These are phyloP conservation scores for Harpalus rufipes DNA, from an alignment of 2,888 invertebrate species.

Conservation along the genomic window DNA sequence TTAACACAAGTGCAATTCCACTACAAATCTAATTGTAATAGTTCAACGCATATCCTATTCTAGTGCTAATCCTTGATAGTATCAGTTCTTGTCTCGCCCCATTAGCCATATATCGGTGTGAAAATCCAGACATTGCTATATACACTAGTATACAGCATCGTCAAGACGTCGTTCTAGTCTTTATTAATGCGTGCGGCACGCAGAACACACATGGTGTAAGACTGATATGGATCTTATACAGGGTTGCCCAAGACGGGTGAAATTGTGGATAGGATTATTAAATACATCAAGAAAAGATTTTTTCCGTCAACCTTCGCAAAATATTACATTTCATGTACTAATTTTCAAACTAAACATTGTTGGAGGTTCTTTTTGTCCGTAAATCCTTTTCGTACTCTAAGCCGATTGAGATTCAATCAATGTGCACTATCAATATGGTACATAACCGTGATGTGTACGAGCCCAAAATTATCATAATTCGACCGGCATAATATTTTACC, in stretches of 20 bases:
- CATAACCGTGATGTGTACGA: too few species aligned
- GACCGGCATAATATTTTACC: too few species aligned
- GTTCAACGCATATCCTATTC: not conserved
- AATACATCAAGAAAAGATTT: not conserved
- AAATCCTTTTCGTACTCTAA: too few species aligned
- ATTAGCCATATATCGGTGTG: conserved; percentile 38
- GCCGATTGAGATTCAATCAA: too few species aligned
- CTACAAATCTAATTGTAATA: not conserved
- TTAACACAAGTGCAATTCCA: not conserved
- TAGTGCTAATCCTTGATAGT: not conserved
- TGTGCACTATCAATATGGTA: too few species aligned
- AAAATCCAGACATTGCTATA: conserved; percentile 9
- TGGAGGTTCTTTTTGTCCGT: too few species aligned
- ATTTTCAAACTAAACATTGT: too few species aligned
- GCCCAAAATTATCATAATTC: too few species aligned
- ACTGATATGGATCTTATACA: not conserved
- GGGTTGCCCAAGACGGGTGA: not conserved
- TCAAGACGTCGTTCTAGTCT: conserved; percentile 24
- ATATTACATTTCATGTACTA: too few species aligned
- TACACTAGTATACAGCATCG: not conserved
- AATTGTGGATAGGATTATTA: not conserved
- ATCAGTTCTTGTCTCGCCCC: not conserved
- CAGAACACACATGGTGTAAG: conserved; percentile 1
- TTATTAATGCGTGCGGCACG: conserved; percentile 48
- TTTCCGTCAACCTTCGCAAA: too few species aligned